These are phyloP conservation scores for Tipula unca DNA, from an alignment of 2,888 invertebrate genomes.

Conservation along the genomic window DNA sequence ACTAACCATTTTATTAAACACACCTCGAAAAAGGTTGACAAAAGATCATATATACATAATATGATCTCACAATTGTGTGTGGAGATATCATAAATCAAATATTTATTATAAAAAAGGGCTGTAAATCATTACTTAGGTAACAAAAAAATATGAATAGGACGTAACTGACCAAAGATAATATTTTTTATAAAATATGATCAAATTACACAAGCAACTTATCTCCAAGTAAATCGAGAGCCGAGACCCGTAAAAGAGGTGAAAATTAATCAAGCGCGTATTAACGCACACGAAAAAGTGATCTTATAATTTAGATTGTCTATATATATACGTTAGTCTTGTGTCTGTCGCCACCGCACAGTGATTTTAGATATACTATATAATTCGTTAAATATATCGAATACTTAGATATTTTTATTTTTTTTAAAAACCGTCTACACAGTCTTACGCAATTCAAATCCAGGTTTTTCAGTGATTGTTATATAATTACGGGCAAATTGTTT, in stretches of 20 bases:
- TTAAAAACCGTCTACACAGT: too few species aligned
- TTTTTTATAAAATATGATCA: background rate
- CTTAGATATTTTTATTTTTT: too few species aligned
- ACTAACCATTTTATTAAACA: background rate
- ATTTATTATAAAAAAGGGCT: background rate
- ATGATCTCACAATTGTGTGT: background rate
- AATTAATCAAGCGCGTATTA: background rate
- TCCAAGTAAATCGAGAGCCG: background rate
- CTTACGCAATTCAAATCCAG: background rate
- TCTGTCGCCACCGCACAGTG: background rate
- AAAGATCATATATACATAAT: background rate
- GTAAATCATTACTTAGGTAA: background rate
- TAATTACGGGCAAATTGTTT: background rate
- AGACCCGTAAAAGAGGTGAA: background rate
- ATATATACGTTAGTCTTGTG: background rate
- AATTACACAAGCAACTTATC: background rate
- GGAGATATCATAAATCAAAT: background rate
- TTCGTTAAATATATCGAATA: too few species aligned
- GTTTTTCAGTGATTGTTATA: background rate
- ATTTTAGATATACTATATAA: background rate
- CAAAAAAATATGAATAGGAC: background rate
- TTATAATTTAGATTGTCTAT: background rate
- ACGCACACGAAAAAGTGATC: background rate
- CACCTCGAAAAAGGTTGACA: background rate
- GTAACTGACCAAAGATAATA: background rate